phyloP scores from a whole-genome alignment of 2,797 vertebrate species.

The Thamnophis elegans region DNA sequence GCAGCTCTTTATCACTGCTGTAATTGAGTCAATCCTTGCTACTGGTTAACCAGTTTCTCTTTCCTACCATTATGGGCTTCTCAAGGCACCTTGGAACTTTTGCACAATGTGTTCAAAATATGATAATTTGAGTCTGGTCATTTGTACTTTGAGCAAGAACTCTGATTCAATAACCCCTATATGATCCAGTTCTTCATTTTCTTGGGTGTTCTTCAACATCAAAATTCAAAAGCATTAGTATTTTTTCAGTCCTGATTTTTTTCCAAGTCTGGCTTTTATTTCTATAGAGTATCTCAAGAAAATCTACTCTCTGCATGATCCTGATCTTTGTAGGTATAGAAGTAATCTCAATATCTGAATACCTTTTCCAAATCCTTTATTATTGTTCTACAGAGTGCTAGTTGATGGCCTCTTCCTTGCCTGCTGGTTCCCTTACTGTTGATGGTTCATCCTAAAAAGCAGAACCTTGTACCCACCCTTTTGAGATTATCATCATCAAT shows the following conservation, averaged over 20 bases:
- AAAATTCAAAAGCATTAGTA: neutral
- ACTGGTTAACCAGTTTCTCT: neutral
- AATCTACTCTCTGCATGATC: neutral
- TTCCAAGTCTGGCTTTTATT: neutral
- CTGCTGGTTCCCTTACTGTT: neutral
- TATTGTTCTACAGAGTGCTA: neutral
- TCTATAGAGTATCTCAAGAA: neutral
- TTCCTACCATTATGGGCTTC: neutral
- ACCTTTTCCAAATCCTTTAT: neutral
- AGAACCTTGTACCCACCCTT: neutral
- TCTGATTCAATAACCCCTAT: neutral
- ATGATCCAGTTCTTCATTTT: neutral
- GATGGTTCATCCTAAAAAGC: neutral
- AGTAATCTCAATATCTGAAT: neutral
- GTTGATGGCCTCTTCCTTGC: neutral
- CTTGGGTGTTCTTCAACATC: neutral
- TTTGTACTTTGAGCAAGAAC: neutral
- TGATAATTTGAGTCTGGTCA: neutral
- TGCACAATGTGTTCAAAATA: neutral
- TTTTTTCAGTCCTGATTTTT: neutral
- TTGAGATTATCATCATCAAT: neutral
- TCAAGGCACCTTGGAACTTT: neutral
- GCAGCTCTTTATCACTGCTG: neutral
- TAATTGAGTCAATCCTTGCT: neutral
- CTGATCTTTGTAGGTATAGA: neutral